Conservation (phyloP, 2,797 vertebrate genomes). For the Pseudocheirus occidentalis region DNA sequence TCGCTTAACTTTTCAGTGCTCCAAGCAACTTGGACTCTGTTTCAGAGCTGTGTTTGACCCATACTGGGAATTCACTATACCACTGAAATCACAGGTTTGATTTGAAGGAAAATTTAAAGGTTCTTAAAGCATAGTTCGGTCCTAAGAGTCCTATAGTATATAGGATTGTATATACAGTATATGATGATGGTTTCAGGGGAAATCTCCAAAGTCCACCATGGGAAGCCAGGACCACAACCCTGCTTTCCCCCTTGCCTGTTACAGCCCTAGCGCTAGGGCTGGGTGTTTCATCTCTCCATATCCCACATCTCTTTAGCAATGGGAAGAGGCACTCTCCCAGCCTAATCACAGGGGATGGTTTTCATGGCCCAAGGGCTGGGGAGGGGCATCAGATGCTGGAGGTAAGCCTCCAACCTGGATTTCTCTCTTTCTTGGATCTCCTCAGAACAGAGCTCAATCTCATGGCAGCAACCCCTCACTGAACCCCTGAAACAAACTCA, state of each 20-base stretch:
- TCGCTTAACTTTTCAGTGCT: neutral
- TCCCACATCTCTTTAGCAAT: neutral
- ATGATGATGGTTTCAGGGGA: neutral
- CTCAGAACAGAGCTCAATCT: neutral
- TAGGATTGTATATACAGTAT: neutral
- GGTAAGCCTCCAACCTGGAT: neutral
- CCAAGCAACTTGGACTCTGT: neutral
- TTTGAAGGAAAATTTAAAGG: neutral
- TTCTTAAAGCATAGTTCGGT: neutral
- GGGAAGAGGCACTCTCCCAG: neutral
- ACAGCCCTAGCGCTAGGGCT: neutral
- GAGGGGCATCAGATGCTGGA: neutral
- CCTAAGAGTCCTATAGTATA: neutral
- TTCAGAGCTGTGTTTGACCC: neutral
- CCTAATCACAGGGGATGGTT: neutral
- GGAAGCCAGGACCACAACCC: neutral
- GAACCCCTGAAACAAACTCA: neutral
- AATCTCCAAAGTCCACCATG: neutral
- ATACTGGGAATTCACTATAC: neutral
- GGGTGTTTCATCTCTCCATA: neutral
- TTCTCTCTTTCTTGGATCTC: neutral
- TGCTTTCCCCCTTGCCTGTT: neutral
- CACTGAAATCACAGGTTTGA: neutral
- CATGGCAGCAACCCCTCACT: neutral
- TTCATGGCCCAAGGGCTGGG: neutral